These are phyloP conservation scores for Avahi laniger DNA, from an alignment of 2,797 vertebrate genomes.

Conservation along the genomic window DNA sequence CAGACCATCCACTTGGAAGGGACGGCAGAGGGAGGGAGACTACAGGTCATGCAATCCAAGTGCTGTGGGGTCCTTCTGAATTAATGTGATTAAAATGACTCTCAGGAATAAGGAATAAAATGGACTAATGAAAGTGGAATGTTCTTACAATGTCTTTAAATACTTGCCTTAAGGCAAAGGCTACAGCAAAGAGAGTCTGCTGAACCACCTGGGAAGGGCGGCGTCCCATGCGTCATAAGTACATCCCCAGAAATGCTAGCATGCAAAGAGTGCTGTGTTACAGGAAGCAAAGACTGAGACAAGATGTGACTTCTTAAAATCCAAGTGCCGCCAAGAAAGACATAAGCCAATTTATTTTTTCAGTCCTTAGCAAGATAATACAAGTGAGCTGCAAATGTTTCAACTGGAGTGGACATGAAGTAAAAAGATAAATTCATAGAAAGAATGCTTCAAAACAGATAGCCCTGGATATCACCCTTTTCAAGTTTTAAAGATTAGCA, in stretches of 20 bases:
- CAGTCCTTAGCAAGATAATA: background rate
- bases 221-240: background rate
- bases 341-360: background rate
- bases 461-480: background rate
- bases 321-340: background rate
- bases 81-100: background rate
- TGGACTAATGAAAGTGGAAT: background rate
- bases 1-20: background rate
- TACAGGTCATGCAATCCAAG: background rate
- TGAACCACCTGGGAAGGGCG: background rate
- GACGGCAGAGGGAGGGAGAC: background rate
- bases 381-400: background rate
- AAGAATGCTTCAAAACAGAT: background rate
- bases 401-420: background rate
- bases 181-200: background rate
- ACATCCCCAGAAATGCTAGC: background rate
- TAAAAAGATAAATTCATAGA: background rate
- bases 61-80: background rate
- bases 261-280: background rate
- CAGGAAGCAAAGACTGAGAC: background rate
- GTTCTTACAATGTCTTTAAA: background rate
- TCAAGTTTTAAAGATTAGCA: background rate
- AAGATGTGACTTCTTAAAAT: background rate
- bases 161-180: background rate
- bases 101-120: background rate